phyloP scores from a whole-genome alignment of 2,113 vertebrate genomes.

The Larimichthys polyactis region DNA sequence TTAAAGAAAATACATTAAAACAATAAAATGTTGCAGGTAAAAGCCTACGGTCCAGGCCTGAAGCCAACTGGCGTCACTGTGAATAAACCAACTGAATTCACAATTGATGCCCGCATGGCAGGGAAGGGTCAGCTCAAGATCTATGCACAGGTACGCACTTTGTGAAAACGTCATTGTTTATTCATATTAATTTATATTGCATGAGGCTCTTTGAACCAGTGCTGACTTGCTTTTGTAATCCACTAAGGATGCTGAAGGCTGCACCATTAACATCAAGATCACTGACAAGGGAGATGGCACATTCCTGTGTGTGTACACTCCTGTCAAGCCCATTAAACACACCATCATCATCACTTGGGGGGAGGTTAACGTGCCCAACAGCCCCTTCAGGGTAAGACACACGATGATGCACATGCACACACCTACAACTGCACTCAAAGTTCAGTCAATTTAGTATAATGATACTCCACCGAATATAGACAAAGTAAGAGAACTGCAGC shows the following conservation, averaged over 20 bases:
- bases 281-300: slow-evolving; percentile 91
- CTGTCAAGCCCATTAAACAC: slow-evolving; percentile 94
- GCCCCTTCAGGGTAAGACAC: slow-evolving; percentile 91
- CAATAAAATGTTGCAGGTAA: slow-evolving; percentile 83
- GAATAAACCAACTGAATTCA: slow-evolving; percentile 92
- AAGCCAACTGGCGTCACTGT: slow-evolving; percentile 91
- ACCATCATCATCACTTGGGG: slow-evolving; percentile 96
- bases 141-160: slow-evolving; percentile 89
- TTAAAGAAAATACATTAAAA: background rate
- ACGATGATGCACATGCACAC: background rate
- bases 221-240: slow-evolving; percentile 47
- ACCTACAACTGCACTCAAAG: background rate
- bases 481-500: slow-evolving; percentile 48
- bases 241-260: slow-evolving; percentile 91
- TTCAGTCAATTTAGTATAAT: slow-evolving; percentile 47
- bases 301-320: slow-evolving; percentile 91
- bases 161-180: slow-evolving; percentile 17
- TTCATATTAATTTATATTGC: slow-evolving; percentile 57
- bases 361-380: slow-evolving; percentile 92
- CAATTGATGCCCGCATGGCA: slow-evolving; percentile 89
- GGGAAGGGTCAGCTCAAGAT: slow-evolving; percentile 93
- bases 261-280: slow-evolving; percentile 92
- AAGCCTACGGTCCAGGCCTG: slow-evolving; percentile 92
- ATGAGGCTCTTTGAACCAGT: slow-evolving; percentile 25
- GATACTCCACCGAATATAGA: slow-evolving; percentile 51